Evolutionary conservation across 2,113 vertebrate species (phyloP).

Genomic region (Antigone vipio): DNA sequence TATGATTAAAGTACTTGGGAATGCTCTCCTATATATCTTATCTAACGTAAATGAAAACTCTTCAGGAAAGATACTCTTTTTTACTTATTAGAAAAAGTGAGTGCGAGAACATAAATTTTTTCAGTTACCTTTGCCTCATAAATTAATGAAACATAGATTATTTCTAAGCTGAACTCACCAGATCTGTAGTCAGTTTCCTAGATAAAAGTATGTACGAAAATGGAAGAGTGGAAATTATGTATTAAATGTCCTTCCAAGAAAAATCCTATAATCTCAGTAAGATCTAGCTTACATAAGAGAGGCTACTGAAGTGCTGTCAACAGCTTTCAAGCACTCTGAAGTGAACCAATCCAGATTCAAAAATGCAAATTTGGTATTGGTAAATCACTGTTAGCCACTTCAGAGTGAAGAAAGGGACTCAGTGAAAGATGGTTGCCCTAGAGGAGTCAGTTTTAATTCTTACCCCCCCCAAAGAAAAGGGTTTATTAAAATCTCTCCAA

Average conservation of each 20-base stretch:
- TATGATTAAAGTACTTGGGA: background rate
- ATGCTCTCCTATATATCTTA: background rate
- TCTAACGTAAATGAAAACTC: background rate
- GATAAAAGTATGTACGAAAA: constrained; percentile 16
- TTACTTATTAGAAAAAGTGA: background rate
- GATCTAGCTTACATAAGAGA: constrained; percentile 1
- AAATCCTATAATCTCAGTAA: background rate
- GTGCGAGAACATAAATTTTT: background rate
- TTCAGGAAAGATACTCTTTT: background rate
- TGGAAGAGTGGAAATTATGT: background rate
- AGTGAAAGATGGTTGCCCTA: background rate
- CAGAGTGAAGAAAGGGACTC: background rate
- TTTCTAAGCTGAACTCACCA: background rate
- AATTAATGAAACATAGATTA: background rate
- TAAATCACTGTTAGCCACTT: background rate
- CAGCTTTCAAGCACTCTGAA: constrained; percentile 26
- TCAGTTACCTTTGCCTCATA: background rate
- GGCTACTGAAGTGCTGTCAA: constrained; percentile 40
- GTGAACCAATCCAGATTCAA: background rate
- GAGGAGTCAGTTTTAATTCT: background rate
- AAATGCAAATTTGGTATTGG: background rate
- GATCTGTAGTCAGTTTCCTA: background rate
- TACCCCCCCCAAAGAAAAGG: background rate
- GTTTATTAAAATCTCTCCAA: background rate
- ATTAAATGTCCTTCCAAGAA: constrained; percentile 27